Evolutionary conservation across 2,888 invertebrate genomes (phyloP), one percentile per base, ranked within the genome.

Genomic region (Chydorus sphaericus): DNA sequence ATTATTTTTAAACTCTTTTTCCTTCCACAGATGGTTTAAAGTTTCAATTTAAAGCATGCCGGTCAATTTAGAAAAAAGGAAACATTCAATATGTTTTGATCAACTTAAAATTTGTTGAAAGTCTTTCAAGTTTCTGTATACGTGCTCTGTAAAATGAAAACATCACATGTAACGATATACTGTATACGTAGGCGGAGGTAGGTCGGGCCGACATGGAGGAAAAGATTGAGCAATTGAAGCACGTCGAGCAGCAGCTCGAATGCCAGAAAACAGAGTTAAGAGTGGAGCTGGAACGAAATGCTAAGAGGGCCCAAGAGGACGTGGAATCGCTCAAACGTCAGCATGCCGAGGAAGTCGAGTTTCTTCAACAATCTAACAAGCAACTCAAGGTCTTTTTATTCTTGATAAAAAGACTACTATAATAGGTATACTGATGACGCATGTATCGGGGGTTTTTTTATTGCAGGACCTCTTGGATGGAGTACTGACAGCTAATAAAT

Each of bases 401-500:
- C 20, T 30, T n/a, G 8, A 18, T 23, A 10, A 49, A 49, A 26
- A 26, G 20, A 37, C 14, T 6, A 33, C 44, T 14, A 18, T 44
- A 5, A 23, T 11, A 16, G 31, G 37, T 30, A 30, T 53, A 54
- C n/a, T 37, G 33, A 54, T 20, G 4, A n/a, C 50, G 8, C 10
- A 31, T 48, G 3, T 10, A 29, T 29, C 11, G 53, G 6, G 49
- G 14, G 59, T 60, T 63, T 64, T 65, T 60, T 50, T 61, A 61
- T 75, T 75, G 66, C 74, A 85, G 85, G 83, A 88, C 48, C 92
- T 93, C 77, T 74, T 93, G 61, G 92, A 93, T 73, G 92, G 91
- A 62, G 91, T 93, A 63, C 90, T 92, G 63, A 89, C 91, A 56
- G 90, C 91, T 29, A 92, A 90, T 75, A 92, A 92, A 73, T 90